Evolutionary conservation across 2,113 vertebrate genomes (phyloP).

Genomic region (Malurus elegans): DNA sequence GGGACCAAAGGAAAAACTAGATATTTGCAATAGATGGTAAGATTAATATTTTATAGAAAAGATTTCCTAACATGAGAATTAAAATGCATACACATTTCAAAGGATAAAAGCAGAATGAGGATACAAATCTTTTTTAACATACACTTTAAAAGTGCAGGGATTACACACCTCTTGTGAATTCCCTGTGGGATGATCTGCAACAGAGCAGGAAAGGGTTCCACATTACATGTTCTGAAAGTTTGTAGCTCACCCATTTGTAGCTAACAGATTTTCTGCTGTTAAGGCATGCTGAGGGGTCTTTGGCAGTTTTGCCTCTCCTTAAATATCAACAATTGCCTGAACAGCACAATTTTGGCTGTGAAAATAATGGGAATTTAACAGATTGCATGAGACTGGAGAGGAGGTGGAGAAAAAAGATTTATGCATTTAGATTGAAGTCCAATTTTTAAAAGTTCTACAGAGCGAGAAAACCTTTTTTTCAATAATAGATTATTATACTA

Average conservation of each 20-base stretch:
- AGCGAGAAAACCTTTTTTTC: background rate
- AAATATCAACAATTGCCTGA: background rate
- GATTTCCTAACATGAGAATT: background rate
- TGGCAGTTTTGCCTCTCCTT: background rate
- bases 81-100: background rate
- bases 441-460: background rate
- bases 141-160: background rate
- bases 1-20: background rate
- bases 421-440: background rate
- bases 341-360: background rate
- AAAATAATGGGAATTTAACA: background rate
- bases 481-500: background rate
- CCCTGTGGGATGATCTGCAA: background rate
- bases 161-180: background rate
- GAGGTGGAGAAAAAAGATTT: background rate
- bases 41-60: background rate
- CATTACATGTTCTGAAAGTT: background rate
- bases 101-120: background rate
- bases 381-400: no score
- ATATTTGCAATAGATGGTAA: background rate
- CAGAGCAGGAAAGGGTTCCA: background rate
- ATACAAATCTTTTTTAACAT: rapidly evolving
- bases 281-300: background rate
- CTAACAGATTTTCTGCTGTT: background rate
- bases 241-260: no score